phyloP scores from a whole-genome alignment of 2,888 invertebrate genomes.

The Tinea pellionella region DNA sequence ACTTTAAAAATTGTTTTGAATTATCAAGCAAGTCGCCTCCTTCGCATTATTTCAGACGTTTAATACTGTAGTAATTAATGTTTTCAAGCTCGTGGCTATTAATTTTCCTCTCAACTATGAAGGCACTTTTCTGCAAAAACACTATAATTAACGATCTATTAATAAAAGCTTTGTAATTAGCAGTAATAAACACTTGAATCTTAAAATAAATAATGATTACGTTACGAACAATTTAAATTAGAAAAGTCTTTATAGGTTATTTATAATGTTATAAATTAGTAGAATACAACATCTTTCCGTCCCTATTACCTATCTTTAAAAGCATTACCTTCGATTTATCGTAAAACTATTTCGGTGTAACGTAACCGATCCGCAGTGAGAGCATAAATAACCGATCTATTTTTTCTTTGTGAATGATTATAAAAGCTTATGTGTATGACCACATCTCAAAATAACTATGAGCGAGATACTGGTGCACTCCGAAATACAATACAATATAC shows the following conservation, averaged over 20 bases:
- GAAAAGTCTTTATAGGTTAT: neutral
- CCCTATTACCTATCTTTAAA: constrained; percentile 12
- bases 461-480: neutral
- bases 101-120: neutral
- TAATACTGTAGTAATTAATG: neutral
- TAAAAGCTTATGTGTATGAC: constrained; percentile 10
- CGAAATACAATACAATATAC: neutral
- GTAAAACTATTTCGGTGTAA: constrained; percentile 52
- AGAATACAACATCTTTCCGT: neutral
- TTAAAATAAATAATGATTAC: no score
- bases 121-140: neutral
- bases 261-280: neutral
- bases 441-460: constrained; percentile 42
- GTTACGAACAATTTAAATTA: neutral
- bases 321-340: constrained; percentile 36
- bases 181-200: no score
- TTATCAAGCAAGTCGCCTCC: no score
- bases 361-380: constrained; percentile 32
- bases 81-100: neutral
- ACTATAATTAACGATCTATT: neutral
- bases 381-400: constrained; percentile 50
- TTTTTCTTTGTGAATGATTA: constrained; percentile 37
- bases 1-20: no score
- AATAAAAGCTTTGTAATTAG: neutral
- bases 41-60: no score